Conservation (phyloP, 2,113 vertebrate species). For the Spheniscus mendiculus region DNA sequence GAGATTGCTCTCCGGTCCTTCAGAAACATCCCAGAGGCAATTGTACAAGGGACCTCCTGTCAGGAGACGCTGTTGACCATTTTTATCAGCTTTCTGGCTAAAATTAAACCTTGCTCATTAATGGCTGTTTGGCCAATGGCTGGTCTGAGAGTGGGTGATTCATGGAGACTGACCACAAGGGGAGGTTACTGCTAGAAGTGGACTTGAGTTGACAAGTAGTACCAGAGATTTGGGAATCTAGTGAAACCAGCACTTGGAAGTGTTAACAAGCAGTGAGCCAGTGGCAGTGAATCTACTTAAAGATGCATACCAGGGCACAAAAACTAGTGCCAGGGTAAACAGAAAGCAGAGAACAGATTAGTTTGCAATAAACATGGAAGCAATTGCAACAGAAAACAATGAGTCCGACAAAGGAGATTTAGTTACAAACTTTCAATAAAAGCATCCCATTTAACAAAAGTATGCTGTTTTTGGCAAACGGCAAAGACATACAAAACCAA, state of each 20-base stretch:
- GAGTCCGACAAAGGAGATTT: background rate
- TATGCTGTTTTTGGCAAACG: background rate
- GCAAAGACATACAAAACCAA: background rate
- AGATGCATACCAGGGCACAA: conserved; percentile 8
- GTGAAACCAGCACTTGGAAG: conserved; percentile 24
- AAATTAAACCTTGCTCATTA: background rate
- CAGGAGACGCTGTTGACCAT: background rate
- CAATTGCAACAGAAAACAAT: conserved; percentile 33
- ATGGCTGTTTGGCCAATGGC: background rate
- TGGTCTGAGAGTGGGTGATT: background rate
- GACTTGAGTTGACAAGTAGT: background rate
- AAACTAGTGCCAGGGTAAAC: conserved; percentile 15
- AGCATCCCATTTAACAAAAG: background rate
- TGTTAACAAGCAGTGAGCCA: conserved; percentile 5
- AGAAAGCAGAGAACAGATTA: conserved; percentile 14
- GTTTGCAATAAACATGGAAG: conserved; percentile 36
- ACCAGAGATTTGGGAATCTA: background rate
- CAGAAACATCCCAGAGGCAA: background rate
- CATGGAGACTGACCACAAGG: background rate
- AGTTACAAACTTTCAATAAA: conserved; percentile 1
- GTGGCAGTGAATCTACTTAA: background rate
- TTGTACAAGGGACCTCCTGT: background rate
- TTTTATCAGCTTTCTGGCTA: background rate
- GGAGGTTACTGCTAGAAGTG: background rate
- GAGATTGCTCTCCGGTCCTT: background rate